Conservation (phyloP, 2,113 vertebrate genomes). For the Cebus imitator region DNA sequence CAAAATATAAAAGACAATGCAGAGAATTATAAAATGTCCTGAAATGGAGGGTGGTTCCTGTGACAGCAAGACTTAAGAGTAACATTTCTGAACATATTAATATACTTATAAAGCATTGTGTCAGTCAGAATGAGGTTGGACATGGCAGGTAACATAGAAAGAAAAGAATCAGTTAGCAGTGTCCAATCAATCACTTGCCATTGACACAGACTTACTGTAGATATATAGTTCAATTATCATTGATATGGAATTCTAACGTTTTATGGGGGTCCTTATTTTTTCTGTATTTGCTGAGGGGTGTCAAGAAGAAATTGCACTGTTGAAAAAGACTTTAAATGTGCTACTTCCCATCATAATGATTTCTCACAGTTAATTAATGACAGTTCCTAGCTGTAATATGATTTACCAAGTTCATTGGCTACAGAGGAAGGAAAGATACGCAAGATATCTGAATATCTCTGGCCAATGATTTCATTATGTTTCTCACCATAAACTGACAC, state of each 20-base stretch:
- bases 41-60: neutral
- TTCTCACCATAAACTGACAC: neutral
- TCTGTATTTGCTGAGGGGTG: neutral
- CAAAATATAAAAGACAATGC: neutral
- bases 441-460: neutral
- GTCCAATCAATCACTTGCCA: neutral
- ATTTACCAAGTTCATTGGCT: neutral
- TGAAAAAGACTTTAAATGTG: neutral
- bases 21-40: neutral
- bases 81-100: neutral
- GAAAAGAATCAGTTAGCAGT: neutral
- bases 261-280: neutral
- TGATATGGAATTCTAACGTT: neutral
- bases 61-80: neutral
- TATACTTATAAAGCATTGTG: neutral
- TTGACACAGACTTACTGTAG: neutral
- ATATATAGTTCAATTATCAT: neutral
- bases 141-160: neutral
- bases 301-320: neutral
- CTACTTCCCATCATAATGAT: neutral
- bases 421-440: neutral
- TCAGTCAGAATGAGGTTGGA: neutral
- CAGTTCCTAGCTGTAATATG: neutral
- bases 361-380: neutral
- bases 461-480: neutral